phyloP scores from a whole-genome alignment of 2,113 vertebrate genomes.

The Arothron firmamentum region DNA sequence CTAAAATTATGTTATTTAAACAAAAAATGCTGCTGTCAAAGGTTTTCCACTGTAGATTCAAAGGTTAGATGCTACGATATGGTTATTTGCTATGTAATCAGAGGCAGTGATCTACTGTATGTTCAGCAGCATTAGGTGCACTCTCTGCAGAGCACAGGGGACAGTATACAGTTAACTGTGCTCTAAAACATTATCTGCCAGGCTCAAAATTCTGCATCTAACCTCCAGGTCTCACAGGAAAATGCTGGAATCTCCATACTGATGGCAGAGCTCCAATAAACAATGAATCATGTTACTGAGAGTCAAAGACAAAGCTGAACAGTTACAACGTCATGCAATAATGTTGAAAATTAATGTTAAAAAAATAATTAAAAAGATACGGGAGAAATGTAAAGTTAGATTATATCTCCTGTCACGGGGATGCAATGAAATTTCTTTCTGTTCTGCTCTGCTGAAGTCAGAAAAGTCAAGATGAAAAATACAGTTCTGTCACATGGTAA shows the following conservation, averaged over 20 bases:
- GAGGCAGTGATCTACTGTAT: background rate
- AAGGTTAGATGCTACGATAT: slow-evolving; percentile 1
- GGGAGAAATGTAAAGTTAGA: background rate
- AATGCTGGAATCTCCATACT: slow-evolving; percentile 76
- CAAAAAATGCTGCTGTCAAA: background rate
- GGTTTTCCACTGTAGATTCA: slow-evolving; percentile 15
- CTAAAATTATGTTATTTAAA: background rate
- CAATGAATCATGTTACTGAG: slow-evolving; percentile 70
- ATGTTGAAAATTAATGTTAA: slow-evolving; percentile 13
- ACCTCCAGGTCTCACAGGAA: slow-evolving; percentile 77
- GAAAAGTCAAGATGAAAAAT: too few species aligned
- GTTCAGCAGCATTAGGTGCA: background rate
- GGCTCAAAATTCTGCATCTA: slow-evolving; percentile 79
- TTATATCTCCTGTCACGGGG: background rate
- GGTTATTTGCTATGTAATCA: background rate
- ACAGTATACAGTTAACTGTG: slow-evolving; percentile 58
- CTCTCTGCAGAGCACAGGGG: slow-evolving; percentile 37
- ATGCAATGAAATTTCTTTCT: background rate
- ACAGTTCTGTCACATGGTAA: background rate
- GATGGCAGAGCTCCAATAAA: slow-evolving; percentile 70
- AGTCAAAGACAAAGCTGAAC: slow-evolving; percentile 27
- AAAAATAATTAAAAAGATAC: slow-evolving; percentile 1
- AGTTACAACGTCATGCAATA: slow-evolving; percentile 12
- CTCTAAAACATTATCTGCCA: slow-evolving; percentile 74
- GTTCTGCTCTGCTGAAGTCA: background rate